phyloP scores from a whole-genome alignment of 1,140 invertebrate species.

The Calliopsis andreniformis region DNA sequence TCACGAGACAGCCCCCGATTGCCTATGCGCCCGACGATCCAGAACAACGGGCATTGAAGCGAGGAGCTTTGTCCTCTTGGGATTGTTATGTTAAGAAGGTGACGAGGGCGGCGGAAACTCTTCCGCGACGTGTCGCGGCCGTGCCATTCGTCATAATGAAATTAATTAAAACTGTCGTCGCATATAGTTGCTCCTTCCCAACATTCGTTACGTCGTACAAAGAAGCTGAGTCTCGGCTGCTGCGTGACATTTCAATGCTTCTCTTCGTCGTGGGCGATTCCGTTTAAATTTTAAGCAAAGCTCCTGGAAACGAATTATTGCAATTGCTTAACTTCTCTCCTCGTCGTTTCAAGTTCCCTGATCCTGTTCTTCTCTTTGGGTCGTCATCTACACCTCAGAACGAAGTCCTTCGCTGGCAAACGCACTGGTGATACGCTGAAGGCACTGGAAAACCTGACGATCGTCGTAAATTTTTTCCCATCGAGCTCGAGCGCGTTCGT shows the following conservation, averaged over 20 bases:
- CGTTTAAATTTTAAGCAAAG: slow-evolving; percentile 9
- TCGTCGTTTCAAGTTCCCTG: neutral
- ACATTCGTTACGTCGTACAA: neutral
- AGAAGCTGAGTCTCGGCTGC: neutral
- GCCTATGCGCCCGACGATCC: too few relatives aligned
- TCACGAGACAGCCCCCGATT: neutral
- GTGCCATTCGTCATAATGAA: neutral
- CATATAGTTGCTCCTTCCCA: neutral
- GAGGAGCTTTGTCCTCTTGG: neutral
- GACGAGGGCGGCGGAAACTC: neutral
- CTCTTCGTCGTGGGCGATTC: too few relatives aligned
- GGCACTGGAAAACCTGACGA: neutral
- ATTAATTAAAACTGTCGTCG: slow-evolving; percentile 22
- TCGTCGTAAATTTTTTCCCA: too few relatives aligned
- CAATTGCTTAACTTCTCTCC: too few relatives aligned
- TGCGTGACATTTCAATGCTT: neutral
- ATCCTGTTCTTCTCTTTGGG: neutral
- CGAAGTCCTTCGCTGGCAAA: too few relatives aligned
- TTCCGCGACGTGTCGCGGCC: neutral
- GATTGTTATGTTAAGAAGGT: slow-evolving; percentile 1
- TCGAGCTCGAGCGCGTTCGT: too few relatives aligned
- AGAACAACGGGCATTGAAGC: neutral
- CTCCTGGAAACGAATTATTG: neutral
- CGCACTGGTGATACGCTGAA: neutral
- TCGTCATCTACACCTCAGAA: too few relatives aligned